Base-by-base conservation (phyloP, 2,113 vertebrate species). In the Hypomesus transpacificus region DNA sequence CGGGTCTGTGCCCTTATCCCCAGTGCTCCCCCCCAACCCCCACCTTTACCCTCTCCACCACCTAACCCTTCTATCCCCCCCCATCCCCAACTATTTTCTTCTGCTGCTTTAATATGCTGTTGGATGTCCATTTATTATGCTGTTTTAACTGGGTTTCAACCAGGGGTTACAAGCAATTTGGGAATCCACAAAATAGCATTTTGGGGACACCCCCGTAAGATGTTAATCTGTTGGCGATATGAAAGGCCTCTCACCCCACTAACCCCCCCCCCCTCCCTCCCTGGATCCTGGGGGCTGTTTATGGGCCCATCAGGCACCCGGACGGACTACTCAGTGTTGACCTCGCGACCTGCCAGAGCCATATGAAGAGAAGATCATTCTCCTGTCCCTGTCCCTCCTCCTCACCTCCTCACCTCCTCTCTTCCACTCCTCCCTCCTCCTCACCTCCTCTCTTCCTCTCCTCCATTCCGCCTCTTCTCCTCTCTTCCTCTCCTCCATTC, bases 221-320 rank as follows among this genome's bases (percentile, higher is more conserved):
- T 85, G 89, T 91, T 89, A 89, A 92, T 91, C 84, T 91, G 85
- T 85, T 89, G 81, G 77, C 73, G 85, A 89, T 91, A 90, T 90
- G 87, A 92, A 91, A 89, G 87, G 85, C 82, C 68, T 78, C 85
- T 91, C 87, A 89, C 87, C 88, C 82, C 89, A 82, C 89, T 91
- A 90, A 89, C 59, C 26, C 5, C 24, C 58, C 59, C 11, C 24
- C 4, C 5, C 58, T n/a, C 24, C 14, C 80, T 84, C 79, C 73
- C 75, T 74, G 88, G 86, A 75, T 88, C 83, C 85, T 81, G 4
- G 65, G 79, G 78, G 75, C 89, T 78, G 83, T 93, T 92, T 92
- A 91, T 88, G 87, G 84, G 83, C 87, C 88, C 90, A 88, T 88
- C 90, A 91, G 90, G 90, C 88, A 89, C 88, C 89, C 87, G 75